Base-by-base conservation (phyloP, 2,797 vertebrate species). In the Sebastes alutus region DNA sequence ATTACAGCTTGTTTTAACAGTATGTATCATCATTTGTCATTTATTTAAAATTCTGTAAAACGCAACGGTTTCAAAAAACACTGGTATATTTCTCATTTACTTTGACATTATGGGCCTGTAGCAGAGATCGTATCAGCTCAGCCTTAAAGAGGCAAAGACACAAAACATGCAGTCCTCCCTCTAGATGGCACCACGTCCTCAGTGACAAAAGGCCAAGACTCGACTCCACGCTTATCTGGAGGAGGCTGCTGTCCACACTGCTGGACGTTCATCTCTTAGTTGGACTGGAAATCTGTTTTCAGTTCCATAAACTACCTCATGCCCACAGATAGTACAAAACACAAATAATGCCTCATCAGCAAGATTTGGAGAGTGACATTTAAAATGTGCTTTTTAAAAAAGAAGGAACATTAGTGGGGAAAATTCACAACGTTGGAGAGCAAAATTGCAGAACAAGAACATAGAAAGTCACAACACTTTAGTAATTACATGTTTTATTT, bases 401-500 rank as follows among this genome's bases (percentile, higher is more conserved):
- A 33, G 38, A 42, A 38, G 3, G 4, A 16, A 6, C 10, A 55
- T n/a, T 18, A 62, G 25, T 32, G 5, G 22, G 14, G 22, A 62
- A 11, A 10, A 60, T 42, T 75, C 56, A 10, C 32, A 63, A 56
- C 61, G 72, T 54, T 38, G 14, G 33, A 72, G 49, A 52, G 29
- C 14, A 54, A 55, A 80, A 33, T 4, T 29, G 9, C n/a, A 27
- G 46, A 74, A 72, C 8, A 79, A 56, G 68, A 68, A 74, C 30
- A 82, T 33, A 12, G 25, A 75, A 72, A 38, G 12, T 71, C 79
- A 79, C 72, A 72, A 76, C 78, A 65, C 77, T 80, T 93, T 95
- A 93, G 84, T 93, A 95, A 94, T 94, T 93, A 95, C 92, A 94
- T 89, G 62, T 93, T 96, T 96, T 96, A 95, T 96, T 96, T 94